Evolutionary conservation across 1,140 invertebrate species (phyloP), one percentile per base, ranked within the genome.

Genomic region (Dinothrombium tinctorium): DNA sequence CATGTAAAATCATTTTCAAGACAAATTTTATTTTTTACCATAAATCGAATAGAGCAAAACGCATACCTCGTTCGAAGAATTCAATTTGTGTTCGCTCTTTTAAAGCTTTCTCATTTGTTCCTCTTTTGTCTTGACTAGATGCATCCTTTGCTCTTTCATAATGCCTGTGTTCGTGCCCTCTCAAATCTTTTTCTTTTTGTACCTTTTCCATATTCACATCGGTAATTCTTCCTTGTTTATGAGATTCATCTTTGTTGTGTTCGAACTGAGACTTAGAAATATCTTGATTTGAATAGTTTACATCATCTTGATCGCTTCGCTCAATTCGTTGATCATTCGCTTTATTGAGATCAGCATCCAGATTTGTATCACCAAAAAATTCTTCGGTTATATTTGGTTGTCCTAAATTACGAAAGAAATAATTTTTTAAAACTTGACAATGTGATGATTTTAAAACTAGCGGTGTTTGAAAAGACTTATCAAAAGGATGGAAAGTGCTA

Each of bases 41-140:
- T n/a, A n/a, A n/a, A n/a, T n/a, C n/a, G n/a, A n/a, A n/a, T n/a
- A n/a, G n/a, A 2, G 4, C n/a, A 3, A 39, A 33, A 8, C n/a
- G 23, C 37, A 17, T 14, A 43, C 42, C 42, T 37, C 44, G 9
- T 20, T 45, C 44, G 23, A 45, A 45, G 25, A 41, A 45, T 29
- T 45, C 44, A 37, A 45, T 45, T 19, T 43, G 24, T n/a, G 44
- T 45, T 15, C 29, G 32, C 15, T 45, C 44, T 22, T 44, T 47
- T 3, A 45, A 35, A 37, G 32, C 39, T 31, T 41, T 45, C 21
- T 45, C 44, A 21, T 44, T 45, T 32, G 29, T 21, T 5, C 40
- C 40, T 24, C 39, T 21, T 12, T 29, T 33, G 32, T 45, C 44
- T 20, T 43, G 44, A 8, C 15, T 11, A 4, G 43, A 29, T 0